Evolutionary conservation across 2,888 invertebrate genomes (phyloP), one percentile per base, ranked within the genome.

Genomic region (Seladonia tumulorum): DNA sequence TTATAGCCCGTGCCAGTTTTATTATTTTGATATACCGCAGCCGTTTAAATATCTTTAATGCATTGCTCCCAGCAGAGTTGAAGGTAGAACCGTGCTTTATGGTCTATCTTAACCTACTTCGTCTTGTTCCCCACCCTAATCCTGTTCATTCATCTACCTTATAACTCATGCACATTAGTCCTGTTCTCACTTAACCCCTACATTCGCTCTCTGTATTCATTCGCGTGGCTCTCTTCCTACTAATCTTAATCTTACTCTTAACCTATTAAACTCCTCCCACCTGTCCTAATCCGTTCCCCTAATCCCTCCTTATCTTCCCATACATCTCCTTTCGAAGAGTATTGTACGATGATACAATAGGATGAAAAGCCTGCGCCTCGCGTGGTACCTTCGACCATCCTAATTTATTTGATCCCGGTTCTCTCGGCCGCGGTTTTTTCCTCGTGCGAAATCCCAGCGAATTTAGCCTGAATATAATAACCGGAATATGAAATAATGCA

Each of bases 161-260:
- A 66, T 66, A 66, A 66, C 66, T 66, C 35, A 66, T 66, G 66
- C 66, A 35, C 66, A 35, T 66, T 66, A 66, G 66, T 66, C 66
- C 66, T 35, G 66, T 66, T 35, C 66, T 66, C 66, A 66, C 66
- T 66, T 66, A 66, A 66, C 66, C 35, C 35, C 18, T 18, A 29
- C 35, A 29, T 35, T 35, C 66, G 66, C 66, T 8, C 53, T 66
- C 35, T 66, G 66, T 66, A 66, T 66, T 66, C 66, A 66, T 35
- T 66, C 66, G 66, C 10, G 53, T 35, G 35, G 66, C 35, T 35
- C 35, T 66, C 66, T 35, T 35, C 66, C 35, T 66, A 35, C 35
- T 66, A 66, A 66, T 66, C 66, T 35, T 35, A 35, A 66, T 66
- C 66, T 66, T 66, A 66, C 66, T 66, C 66, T 29, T 66, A 66